Evolutionary conservation across 1,140 invertebrate species (phyloP), one percentile per base, ranked within the genome.

Genomic region (Mylabris phalerata): DNA sequence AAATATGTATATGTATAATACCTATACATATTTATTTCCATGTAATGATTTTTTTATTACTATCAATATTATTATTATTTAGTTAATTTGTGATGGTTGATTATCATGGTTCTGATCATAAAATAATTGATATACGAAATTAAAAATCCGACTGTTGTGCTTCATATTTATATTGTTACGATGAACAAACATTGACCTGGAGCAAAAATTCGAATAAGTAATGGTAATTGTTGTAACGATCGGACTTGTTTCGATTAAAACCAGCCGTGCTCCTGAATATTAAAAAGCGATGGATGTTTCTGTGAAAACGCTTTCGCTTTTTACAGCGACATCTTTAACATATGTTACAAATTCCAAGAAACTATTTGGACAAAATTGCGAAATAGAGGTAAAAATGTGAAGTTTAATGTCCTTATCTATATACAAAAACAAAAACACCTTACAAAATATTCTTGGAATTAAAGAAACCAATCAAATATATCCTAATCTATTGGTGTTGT

Each of bases 141-240:
- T 32, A 32, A 32, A 32, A 32, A 32, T 5, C 32, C 0, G 7
- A 32, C 7, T 32, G 32, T 32, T 32, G 19, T 19, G 19, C 19
- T 19, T 19, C 19, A 19, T 19, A 19, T 19, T 19, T 19, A 19
- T 19, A 32, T 32, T 32, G 32, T 32, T 32, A 32, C 32, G 7
- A 32, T 32, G 32, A 1, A 32, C 32, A 32, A 32, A 32, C 32
- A 32, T 32, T 32, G 32, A 46, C 50, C 4, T 26, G 11, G 10
- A 13, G 27, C 50, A 52, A 54, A 46, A 54, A 45, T 54, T 24
- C 42, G 44, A 42, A 54, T 54, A 54, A 54, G 46, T 54, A 54
- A 54, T 42, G 46, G 51, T 54, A 54, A 54, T 54, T 54, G 51
- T 54, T 38, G 51, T 54, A 54, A 54, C 51, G 51, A 54, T 44